A percentile compares a stretch with the other conserved stretches of the same genome.
Conservation (phyloP, 1,140 invertebrate species). For the Heliconius melpomene region DNA sequence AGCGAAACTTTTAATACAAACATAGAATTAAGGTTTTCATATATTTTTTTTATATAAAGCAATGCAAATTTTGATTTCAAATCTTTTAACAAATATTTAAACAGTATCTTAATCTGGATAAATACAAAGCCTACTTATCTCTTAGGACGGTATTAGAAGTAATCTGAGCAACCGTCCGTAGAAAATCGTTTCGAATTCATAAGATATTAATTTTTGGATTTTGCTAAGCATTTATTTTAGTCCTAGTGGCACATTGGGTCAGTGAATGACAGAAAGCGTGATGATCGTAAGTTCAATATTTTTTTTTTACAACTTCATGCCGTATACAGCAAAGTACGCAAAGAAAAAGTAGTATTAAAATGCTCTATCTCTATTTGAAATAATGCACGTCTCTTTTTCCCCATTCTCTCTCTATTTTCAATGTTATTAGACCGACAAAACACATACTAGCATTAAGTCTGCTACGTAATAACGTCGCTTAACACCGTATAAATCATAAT, state of each 20-base stretch:
- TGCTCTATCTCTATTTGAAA: no score
- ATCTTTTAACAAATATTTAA: conserved; percentile 9
- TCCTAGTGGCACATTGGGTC: not conserved
- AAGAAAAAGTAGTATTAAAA: no score
- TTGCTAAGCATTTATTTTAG: not conserved
- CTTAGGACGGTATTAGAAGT: conserved; percentile 7
- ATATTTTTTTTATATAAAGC: no score
- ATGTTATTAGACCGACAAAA: not conserved
- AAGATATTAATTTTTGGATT: conserved; percentile 34
- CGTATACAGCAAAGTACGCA: no score
- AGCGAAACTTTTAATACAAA: no score
- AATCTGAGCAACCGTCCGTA: conserved; percentile 26
- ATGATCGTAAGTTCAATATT: no score
- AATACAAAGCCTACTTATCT: conserved; percentile 24
- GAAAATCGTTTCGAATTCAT: conserved; percentile 41
- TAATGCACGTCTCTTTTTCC: no score
- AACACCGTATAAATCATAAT: not conserved
- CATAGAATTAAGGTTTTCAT: no score
- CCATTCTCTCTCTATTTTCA: no score
- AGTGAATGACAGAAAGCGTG: no score
- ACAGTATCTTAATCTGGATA: conserved; percentile 9
- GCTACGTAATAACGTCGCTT: not conserved
- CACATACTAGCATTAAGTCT: not conserved
- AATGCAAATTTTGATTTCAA: no score
- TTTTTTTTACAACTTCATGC: no score